Evolutionary conservation across 2,797 vertebrate genomes (phyloP).

Genomic region (Champsocephalus gunnari): DNA sequence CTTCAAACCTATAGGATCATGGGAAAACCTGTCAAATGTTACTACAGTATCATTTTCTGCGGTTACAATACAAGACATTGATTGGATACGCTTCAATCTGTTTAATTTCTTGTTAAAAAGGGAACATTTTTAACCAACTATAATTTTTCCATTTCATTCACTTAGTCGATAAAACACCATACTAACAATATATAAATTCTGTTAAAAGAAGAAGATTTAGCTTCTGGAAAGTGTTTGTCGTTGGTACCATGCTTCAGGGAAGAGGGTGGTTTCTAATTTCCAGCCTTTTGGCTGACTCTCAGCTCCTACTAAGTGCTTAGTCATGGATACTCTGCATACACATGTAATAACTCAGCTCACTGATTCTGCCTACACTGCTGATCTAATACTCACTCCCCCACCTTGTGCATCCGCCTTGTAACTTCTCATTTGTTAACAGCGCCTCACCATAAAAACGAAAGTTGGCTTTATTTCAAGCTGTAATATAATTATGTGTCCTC

Average conservation of each 20-base stretch:
- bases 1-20: background rate
- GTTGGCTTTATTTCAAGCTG: slow-evolving; percentile 10
- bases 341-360: slow-evolving; percentile 57
- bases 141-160: background rate
- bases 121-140: background rate
- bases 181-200: background rate
- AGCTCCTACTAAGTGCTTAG: slow-evolving; percentile 64
- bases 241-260: slow-evolving; percentile 13
- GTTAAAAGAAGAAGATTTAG: background rate
- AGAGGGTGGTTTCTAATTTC: slow-evolving; percentile 30
- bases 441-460: slow-evolving; percentile 11
- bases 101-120: background rate
- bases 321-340: slow-evolving; percentile 62
- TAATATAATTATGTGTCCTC: background rate
- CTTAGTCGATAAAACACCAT: background rate
- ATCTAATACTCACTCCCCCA: slow-evolving; percentile 33
- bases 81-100: background rate
- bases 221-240: background rate
- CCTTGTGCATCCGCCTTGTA: slow-evolving; percentile 29
- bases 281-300: slow-evolving; percentile 42
- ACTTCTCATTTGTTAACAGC: slow-evolving; percentile 59
- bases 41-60: background rate
- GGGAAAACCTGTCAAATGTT: background rate
- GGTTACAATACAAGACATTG: slow-evolving; percentile 6
- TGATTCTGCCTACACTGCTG: slow-evolving; percentile 49